Percentiles rank a stretch among this genome's conserved stretches.
Conservation (phyloP, 2,113 vertebrate species). For the Paramormyrops kingsleyae region DNA sequence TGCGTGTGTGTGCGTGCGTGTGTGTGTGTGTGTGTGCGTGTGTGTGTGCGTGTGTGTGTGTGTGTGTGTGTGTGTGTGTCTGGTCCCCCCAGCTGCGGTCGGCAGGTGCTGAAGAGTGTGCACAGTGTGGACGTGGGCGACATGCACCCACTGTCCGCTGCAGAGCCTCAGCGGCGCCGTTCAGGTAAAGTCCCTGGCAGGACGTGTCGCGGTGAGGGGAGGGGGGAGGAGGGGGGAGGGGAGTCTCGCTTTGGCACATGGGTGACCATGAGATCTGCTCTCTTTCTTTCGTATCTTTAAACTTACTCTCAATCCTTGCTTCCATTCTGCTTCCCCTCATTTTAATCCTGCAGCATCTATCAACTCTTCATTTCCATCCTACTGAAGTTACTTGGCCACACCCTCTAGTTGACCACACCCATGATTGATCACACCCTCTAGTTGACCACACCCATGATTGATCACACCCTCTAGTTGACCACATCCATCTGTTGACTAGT, state of each 20-base stretch:
- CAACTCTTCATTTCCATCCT: neutral
- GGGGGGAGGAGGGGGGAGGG: too few relatives aligned
- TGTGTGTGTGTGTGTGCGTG: neutral
- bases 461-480: neutral
- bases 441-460: neutral
- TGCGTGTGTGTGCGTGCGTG: neutral
- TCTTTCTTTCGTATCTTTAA: neutral
- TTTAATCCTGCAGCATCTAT: neutral
- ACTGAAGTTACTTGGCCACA: neutral
- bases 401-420: neutral
- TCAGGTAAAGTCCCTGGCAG: constrained; percentile 63
- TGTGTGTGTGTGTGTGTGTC: neutral
- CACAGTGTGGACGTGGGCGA: constrained; percentile 59
- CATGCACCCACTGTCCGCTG: constrained; percentile 44
- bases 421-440: neutral
- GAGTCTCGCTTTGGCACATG: neutral
- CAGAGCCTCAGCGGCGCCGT: constrained; percentile 65
- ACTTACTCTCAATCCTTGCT: neutral
- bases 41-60: neutral
- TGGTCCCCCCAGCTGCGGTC: constrained; percentile 75
- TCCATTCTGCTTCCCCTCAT: neutral
- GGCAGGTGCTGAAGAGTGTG: constrained; percentile 74
- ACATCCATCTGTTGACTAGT: neutral
- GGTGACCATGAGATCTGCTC: neutral
- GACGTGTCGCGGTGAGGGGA: neutral